These are phyloP conservation scores for Polyommatus icarus DNA, from an alignment of 2,888 invertebrate genomes.

Conservation along the genomic window DNA sequence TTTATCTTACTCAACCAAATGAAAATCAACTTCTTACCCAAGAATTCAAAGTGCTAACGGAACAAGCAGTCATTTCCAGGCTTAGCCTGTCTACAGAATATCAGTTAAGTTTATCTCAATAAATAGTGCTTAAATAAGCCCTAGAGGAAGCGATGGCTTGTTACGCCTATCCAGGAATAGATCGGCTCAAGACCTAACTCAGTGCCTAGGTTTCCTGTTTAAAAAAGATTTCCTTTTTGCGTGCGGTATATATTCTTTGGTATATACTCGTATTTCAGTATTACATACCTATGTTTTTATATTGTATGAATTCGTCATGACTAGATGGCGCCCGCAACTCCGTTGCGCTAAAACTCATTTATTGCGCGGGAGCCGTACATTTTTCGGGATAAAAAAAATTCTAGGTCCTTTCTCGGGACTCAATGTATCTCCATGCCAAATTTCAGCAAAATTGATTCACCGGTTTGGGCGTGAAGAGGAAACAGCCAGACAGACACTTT, in stretches of 20 bases:
- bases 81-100: conserved; percentile 3
- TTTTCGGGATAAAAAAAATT: too few species aligned
- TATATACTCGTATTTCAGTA: not conserved
- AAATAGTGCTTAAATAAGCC: conserved; percentile 24
- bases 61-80: not conserved
- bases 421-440: too few species aligned
- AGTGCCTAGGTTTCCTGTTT: conserved; percentile 4
- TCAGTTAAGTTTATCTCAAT: conserved; percentile 11
- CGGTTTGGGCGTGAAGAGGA: too few species aligned
- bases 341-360: too few species aligned
- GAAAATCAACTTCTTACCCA: not conserved
- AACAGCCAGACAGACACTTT: too few species aligned
- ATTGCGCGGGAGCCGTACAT: too few species aligned
- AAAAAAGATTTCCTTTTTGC: conserved; percentile 15
- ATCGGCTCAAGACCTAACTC: not conserved
- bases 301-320: too few species aligned
- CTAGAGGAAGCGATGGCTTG: conserved; percentile 22
- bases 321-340: too few species aligned
- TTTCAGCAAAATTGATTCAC: too few species aligned
- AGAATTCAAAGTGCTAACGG: conserved; percentile 2
- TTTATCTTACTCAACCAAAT: too few species aligned
- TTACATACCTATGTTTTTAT: too few species aligned
- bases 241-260: not conserved
- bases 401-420: too few species aligned
- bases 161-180: conserved; percentile 20